Percentiles rank a stretch among this genome's conserved stretches.
These are phyloP conservation scores for Datnioides undecimradiatus DNA, from an alignment of 2,113 vertebrate species.

Conservation along the genomic window DNA sequence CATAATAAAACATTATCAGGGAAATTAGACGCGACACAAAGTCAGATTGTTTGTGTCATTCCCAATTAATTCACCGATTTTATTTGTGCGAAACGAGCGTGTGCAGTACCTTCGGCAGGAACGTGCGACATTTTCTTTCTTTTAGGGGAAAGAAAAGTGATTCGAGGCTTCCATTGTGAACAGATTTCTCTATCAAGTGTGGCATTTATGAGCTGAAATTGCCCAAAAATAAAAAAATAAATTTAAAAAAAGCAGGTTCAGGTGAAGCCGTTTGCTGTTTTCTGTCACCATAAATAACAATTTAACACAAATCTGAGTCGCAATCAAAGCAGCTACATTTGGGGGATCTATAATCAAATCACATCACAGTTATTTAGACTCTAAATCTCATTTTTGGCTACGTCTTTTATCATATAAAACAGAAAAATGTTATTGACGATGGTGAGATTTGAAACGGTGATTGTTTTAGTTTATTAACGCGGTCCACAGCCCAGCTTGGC, in stretches of 20 bases:
- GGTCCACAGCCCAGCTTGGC: constrained; percentile 6
- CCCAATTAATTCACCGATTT: constrained; percentile 14
- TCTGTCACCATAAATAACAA: constrained; percentile 17
- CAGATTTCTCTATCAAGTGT: not conserved
- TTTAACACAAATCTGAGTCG: not conserved
- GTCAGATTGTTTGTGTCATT: constrained; percentile 22
- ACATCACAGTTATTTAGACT: not conserved
- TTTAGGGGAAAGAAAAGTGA: not conserved
- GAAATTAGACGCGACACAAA: constrained; percentile 14
- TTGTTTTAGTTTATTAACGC: constrained; percentile 25
- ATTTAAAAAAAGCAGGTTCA: no score
- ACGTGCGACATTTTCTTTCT: constrained; percentile 14
- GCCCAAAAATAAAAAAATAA: no score
- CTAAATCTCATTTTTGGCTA: not conserved
- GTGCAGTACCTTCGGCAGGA: not conserved
- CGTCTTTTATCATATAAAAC: not conserved
- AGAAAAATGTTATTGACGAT: not conserved
- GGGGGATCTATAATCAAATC: not conserved
- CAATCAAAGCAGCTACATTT: constrained; percentile 1
- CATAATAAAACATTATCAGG: constrained; percentile 37
- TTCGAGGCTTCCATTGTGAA: not conserved
- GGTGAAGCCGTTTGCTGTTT: not conserved
- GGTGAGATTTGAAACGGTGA: not conserved
- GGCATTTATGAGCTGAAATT: not conserved
- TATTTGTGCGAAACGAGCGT: constrained; percentile 7